Conservation (phyloP, 2,113 vertebrate species). For the Macroglossus sobrinus region DNA sequence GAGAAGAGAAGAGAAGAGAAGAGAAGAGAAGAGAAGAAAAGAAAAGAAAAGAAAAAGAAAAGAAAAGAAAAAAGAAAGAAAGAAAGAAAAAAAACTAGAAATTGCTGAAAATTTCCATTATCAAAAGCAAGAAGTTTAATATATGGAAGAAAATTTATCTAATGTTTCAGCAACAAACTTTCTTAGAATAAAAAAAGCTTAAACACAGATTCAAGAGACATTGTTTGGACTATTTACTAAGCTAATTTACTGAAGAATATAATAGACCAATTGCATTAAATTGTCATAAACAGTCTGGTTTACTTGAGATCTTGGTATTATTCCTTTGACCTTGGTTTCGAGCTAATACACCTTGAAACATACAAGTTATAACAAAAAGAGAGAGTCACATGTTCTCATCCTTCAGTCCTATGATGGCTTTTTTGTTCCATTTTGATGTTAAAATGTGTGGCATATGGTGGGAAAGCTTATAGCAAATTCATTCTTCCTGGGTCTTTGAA, state of each 20-base stretch:
- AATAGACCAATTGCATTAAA: neutral
- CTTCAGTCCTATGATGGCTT: neutral
- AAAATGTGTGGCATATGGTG: neutral
- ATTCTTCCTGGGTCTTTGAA: neutral
- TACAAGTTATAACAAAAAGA: neutral
- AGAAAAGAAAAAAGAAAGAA: too few relatives aligned
- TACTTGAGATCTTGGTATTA: neutral
- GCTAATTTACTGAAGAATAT: neutral
- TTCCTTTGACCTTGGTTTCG: neutral
- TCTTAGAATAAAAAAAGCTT: neutral
- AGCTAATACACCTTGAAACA: neutral
- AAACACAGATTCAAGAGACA: neutral
- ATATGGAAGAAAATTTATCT: neutral
- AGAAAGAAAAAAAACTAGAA: neutral
- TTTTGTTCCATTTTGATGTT: neutral
- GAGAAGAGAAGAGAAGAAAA: too few relatives aligned
- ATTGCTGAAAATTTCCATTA: neutral
- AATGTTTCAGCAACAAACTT: neutral
- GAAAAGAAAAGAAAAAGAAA: too few relatives aligned
- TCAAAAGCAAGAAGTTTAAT: neutral
- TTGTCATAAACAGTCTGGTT: neutral
- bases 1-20: too few relatives aligned
- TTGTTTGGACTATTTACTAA: neutral
- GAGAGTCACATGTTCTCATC: neutral
- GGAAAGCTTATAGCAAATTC: neutral